Conservation (phyloP, 2,888 invertebrate genomes). For the Hydropsyche betteni region DNA sequence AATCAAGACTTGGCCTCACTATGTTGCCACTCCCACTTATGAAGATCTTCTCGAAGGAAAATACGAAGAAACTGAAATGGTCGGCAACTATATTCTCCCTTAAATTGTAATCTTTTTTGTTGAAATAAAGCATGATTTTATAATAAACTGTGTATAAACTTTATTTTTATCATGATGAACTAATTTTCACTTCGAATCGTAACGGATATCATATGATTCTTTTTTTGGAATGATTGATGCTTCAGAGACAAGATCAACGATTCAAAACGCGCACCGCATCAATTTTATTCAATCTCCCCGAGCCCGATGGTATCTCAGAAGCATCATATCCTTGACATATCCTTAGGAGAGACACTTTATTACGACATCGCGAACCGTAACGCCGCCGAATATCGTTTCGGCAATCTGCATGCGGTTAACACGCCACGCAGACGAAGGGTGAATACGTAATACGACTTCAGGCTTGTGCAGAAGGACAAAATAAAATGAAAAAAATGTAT, state of each 20-base stretch:
- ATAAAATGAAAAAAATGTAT: constrained; percentile 34
- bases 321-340: constrained; percentile 15
- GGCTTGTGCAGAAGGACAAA: background rate
- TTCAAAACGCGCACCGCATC: background rate
- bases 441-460: constrained; percentile 13
- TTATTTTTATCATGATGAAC: too few species aligned
- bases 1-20: constrained; percentile 72
- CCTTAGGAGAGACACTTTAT: constrained; percentile 12
- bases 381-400: constrained; percentile 31
- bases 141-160: too few species aligned
- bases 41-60: constrained; percentile 20
- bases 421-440: constrained; percentile 23
- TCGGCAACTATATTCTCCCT: too few species aligned
- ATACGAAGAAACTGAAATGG: background rate
- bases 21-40: constrained; percentile 52
- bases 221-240: too few species aligned
- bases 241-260: too few species aligned
- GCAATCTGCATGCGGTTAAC: constrained; percentile 34
- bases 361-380: constrained; percentile 16
- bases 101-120: too few species aligned
- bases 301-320: background rate
- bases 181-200: too few species aligned
- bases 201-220: too few species aligned
- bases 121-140: too few species aligned
- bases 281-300: constrained; percentile 4